Evolutionary conservation across 2,113 vertebrate genomes (phyloP).

Genomic region (Zapornia atra): DNA sequence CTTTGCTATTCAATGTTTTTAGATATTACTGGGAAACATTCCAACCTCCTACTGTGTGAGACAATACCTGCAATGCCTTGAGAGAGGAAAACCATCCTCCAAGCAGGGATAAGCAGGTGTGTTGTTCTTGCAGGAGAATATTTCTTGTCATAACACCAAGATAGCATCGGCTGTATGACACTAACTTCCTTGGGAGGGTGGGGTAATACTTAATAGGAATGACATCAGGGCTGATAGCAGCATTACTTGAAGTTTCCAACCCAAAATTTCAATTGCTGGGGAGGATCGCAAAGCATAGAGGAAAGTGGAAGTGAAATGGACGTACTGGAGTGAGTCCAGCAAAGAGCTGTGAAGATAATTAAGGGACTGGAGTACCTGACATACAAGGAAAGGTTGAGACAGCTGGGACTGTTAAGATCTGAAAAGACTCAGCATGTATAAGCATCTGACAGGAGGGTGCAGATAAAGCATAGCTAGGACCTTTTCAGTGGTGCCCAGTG

Average conservation of each 20-base stretch:
- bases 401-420: neutral
- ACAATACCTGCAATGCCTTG: neutral
- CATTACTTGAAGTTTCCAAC: neutral
- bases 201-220: neutral
- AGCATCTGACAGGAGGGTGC: neutral
- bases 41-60: neutral
- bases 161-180: neutral
- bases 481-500: neutral
- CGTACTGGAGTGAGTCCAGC: neutral
- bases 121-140: neutral
- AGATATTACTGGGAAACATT: neutral
- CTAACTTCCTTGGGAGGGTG: neutral
- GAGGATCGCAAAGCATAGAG: rapidly evolving
- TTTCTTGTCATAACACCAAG: neutral
- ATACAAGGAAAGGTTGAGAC: neutral
- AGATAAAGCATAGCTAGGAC: neutral
- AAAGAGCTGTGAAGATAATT: neutral
- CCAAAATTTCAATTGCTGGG: neutral
- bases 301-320: neutral
- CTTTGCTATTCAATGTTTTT: neutral
- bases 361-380: neutral
- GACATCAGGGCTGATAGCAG: neutral
- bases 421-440: neutral
- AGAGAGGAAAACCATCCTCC: neutral
- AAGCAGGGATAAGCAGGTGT: neutral